A percentile compares a stretch with the other conserved stretches of the same genome.
phyloP scores from a whole-genome alignment of 2,113 vertebrate species.

The Ceyx cyanopectus region DNA sequence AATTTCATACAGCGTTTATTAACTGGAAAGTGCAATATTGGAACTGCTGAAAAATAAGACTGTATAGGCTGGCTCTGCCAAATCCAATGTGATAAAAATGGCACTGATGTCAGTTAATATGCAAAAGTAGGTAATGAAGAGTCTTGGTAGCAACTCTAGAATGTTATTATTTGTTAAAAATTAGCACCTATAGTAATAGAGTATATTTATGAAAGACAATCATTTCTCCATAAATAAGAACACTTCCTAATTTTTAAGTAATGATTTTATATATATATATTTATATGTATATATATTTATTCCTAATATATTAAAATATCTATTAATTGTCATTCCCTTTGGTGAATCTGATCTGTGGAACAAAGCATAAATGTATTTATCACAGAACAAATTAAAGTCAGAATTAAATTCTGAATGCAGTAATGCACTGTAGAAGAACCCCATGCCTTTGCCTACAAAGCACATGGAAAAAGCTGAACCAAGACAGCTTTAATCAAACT shows the following conservation, averaged over 20 bases:
- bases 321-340: slow-evolving; percentile 20
- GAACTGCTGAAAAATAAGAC: slow-evolving; percentile 23
- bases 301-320: slow-evolving; percentile 44
- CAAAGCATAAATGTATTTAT: slow-evolving; percentile 1
- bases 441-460: background rate
- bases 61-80: slow-evolving; percentile 13
- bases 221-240: slow-evolving; percentile 44
- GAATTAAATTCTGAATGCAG: background rate
- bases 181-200: slow-evolving; percentile 32
- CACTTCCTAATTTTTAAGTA: slow-evolving; percentile 38
- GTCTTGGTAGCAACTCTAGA: slow-evolving; percentile 76
- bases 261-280: background rate
- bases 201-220: slow-evolving; percentile 32
- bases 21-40: slow-evolving; percentile 48
- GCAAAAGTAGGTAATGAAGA: slow-evolving; percentile 32
- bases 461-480: background rate
- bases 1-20: slow-evolving; percentile 62
- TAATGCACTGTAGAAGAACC: background rate
- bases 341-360: slow-evolving; percentile 29
- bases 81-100: background rate
- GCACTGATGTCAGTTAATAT: background rate
- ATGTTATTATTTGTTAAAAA: slow-evolving; percentile 6
- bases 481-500: background rate
- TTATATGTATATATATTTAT: background rate
- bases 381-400: background rate